Conservation (phyloP, 2,888 invertebrate species). For the Steinernema carpocapsae region DNA sequence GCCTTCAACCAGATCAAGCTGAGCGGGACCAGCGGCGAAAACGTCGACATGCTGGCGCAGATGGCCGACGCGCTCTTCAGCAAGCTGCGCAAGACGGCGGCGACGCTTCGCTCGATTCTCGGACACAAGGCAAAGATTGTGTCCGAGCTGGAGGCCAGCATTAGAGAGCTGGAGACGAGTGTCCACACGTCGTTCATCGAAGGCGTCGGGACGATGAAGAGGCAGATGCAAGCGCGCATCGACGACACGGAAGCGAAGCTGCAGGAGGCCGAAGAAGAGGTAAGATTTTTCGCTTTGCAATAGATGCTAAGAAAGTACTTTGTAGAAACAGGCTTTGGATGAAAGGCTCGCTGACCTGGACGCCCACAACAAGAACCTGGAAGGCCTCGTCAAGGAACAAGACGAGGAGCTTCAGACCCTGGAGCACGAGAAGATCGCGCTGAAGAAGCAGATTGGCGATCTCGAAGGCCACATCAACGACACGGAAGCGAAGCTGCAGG, state of each 20-base stretch:
- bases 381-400: not conserved
- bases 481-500: no score
- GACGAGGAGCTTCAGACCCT: not conserved
- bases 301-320: no score
- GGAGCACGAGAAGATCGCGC: not conserved
- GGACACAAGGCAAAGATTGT: not conserved
- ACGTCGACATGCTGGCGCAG: not conserved
- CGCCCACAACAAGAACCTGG: not conserved
- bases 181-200: conserved; percentile 5
- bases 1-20: not conserved
- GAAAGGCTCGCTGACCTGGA: not conserved
- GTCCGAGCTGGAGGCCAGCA: conserved; percentile 11
- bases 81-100: not conserved
- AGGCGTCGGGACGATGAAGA: not conserved
- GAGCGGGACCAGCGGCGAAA: not conserved
- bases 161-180: conserved; percentile 4
- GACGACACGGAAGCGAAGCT: no score
- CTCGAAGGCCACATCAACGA: no score
- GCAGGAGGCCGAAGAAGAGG: no score
- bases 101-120: not conserved
- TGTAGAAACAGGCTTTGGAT: no score
- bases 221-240: no score
- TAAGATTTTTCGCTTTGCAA: no score
- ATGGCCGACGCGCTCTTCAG: not conserved
- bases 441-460: not conserved